A percentile compares a stretch with the other conserved stretches of the same genome.
phyloP scores from a whole-genome alignment of 2,113 vertebrate genomes.

The Lophotis ruficrista region DNA sequence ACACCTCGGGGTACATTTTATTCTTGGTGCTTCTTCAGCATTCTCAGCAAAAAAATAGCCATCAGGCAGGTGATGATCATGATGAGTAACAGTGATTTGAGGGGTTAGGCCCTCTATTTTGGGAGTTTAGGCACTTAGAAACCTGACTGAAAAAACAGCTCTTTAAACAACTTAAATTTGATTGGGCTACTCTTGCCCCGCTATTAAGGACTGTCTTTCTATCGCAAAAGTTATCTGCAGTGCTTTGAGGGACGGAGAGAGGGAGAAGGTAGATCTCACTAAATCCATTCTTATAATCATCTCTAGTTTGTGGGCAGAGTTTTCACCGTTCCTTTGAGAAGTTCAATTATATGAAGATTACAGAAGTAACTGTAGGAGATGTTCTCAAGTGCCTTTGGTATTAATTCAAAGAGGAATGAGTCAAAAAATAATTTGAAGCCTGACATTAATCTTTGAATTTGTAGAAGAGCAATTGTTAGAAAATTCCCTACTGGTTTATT shows the following conservation, averaged over 20 bases:
- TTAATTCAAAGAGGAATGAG: slow-evolving; percentile 36
- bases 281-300: background rate
- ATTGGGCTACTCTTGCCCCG: background rate
- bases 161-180: background rate
- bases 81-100: background rate
- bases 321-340: slow-evolving; percentile 30
- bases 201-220: background rate
- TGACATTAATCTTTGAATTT: slow-evolving; percentile 49
- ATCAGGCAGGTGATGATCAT: background rate
- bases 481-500: slow-evolving; percentile 39
- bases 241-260: background rate
- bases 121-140: background rate
- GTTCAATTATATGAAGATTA: slow-evolving; percentile 42
- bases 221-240: background rate
- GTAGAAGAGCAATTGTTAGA: slow-evolving; percentile 14
- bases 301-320: background rate
- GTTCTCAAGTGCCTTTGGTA: slow-evolving; percentile 30
- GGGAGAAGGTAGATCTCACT: background rate
- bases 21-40: background rate
- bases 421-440: slow-evolving; percentile 41
- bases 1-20: background rate
- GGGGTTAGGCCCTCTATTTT: background rate
- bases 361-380: slow-evolving; percentile 22
- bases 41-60: background rate
- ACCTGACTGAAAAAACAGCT: background rate